These are phyloP conservation scores for Eurypyga helias DNA, from an alignment of 2,113 vertebrate species.

Conservation along the genomic window DNA sequence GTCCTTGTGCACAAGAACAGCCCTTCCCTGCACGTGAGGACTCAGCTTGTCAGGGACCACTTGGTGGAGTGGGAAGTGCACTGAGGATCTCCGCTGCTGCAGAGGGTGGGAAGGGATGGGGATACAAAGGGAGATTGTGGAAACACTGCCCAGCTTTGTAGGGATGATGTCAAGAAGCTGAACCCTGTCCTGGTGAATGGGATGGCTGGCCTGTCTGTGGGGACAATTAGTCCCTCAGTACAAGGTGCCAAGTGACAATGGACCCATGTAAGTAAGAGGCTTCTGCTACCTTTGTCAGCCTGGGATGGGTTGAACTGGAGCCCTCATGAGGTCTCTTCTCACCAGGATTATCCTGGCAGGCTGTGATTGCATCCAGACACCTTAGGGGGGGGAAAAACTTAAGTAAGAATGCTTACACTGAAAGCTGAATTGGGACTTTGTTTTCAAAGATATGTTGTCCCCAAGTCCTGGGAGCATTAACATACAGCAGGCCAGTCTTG, in stretches of 20 bases:
- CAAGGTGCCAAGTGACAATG: background rate
- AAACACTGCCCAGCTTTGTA: too few species aligned
- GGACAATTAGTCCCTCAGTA: too few species aligned
- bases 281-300: background rate
- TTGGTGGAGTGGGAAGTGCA: background rate
- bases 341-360: background rate
- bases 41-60: too few species aligned
- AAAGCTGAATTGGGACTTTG: background rate
- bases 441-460: background rate
- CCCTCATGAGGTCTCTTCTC: background rate
- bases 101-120: background rate
- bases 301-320: background rate
- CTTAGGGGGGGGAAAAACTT: background rate
- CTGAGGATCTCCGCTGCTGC: background rate
- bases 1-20: background rate
- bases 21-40: background rate
- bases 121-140: background rate
- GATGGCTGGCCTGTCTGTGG: background rate
- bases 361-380: background rate
- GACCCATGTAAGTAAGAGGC: background rate
- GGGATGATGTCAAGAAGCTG: background rate
- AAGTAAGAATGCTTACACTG: background rate
- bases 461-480: background rate
- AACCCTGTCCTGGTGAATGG: background rate
- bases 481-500: background rate